Percentiles rank a stretch among this genome's conserved stretches.
phyloP scores from a whole-genome alignment of 1,140 invertebrate genomes.

The Drosophila hydei region DNA sequence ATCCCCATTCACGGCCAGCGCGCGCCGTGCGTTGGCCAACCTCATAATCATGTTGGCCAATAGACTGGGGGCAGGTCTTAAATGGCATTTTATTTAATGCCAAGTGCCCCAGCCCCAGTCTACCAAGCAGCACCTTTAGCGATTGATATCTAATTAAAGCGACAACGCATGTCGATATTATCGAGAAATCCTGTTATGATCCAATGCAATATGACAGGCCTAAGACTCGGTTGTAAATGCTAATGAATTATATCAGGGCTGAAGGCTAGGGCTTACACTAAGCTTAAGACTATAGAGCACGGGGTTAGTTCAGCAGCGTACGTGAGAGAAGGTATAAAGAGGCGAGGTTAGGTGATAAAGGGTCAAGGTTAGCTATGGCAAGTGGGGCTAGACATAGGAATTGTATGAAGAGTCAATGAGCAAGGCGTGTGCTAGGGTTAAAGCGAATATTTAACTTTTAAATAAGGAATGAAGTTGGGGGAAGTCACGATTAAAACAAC shows the following conservation, averaged over 20 bases:
- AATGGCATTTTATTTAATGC: constrained; percentile 79
- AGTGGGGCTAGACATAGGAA: too few relatives aligned
- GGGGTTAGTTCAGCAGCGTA: not conserved
- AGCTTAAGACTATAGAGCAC: not conserved
- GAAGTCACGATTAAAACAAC: too few relatives aligned
- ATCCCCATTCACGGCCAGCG: not conserved
- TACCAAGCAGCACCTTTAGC: not conserved
- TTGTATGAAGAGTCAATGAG: too few relatives aligned
- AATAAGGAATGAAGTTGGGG: too few relatives aligned
- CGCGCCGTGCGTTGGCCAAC: not conserved
- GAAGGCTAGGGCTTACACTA: not conserved
- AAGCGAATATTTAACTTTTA: too few relatives aligned
- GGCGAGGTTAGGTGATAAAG: not conserved
- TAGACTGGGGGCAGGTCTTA: constrained; percentile 54
- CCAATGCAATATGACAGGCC: constrained; percentile 24
- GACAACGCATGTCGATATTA: constrained; percentile 45
- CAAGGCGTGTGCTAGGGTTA: too few relatives aligned
- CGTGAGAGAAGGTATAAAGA: not conserved
- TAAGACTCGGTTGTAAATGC: not conserved
- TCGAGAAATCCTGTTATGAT: constrained; percentile 36
- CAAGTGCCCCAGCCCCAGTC: constrained; percentile 40
- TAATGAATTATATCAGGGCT: not conserved
- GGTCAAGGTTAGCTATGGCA: not conserved
- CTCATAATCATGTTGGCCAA: constrained; percentile 42
- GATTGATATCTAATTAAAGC: constrained; percentile 53